phyloP scores from a whole-genome alignment of 2,113 vertebrate genomes.

The Numida meleagris region DNA sequence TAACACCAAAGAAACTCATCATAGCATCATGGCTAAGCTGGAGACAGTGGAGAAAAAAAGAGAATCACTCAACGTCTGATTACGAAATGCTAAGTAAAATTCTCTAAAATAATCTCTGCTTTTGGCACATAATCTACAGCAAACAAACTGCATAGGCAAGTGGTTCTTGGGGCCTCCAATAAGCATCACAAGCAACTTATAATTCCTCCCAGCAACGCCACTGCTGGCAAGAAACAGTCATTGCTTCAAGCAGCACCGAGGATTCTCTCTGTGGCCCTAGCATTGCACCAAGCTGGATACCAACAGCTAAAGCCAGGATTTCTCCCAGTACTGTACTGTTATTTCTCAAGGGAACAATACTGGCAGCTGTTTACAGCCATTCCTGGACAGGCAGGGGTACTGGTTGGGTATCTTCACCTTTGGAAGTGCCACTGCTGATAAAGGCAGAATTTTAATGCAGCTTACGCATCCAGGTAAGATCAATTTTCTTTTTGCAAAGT shows the following conservation, averaged over 20 bases:
- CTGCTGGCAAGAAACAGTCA: not conserved
- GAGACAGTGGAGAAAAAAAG: not conserved
- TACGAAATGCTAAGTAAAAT: not conserved
- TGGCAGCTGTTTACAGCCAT: not conserved
- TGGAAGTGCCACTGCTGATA: not conserved
- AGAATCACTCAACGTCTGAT: not conserved
- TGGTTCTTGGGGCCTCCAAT: not conserved
- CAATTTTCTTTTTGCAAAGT: not conserved
- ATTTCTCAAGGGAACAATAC: not conserved
- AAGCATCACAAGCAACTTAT: not conserved
- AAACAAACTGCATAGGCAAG: not conserved
- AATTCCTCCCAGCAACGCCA: not conserved
- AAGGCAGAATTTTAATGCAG: not conserved
- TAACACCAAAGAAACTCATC: not conserved
- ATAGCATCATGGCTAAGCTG: not conserved
- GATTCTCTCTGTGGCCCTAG: not conserved
- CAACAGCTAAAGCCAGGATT: not conserved
- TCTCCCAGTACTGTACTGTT: not conserved
- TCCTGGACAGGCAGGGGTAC: not conserved
- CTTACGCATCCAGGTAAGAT: not conserved
- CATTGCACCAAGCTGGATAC: not conserved
- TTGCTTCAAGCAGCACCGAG: not conserved
- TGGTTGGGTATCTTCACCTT: not conserved
- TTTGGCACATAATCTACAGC: not conserved
- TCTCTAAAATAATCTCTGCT: not conserved